phyloP scores from a whole-genome alignment of 1,140 invertebrate species.

The Bombus waltoni region DNA sequence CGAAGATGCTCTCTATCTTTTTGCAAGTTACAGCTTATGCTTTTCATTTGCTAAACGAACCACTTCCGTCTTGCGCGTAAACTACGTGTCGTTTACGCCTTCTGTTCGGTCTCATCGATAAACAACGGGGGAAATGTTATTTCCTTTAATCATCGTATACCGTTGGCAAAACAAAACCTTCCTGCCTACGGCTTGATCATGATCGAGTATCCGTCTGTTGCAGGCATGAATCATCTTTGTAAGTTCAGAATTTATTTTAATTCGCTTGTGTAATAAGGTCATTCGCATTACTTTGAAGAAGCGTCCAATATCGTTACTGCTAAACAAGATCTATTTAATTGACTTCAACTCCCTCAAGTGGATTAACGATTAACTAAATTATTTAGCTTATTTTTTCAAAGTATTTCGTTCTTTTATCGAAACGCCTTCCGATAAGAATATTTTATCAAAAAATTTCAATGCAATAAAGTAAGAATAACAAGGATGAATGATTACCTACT shows the following conservation, averaged over 20 bases:
- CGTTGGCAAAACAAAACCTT: not conserved
- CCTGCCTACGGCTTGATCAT: not conserved
- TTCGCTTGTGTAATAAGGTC: not conserved
- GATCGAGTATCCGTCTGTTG: not conserved
- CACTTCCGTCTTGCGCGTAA: not conserved
- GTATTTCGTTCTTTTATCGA: no score
- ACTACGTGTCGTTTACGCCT: not conserved
- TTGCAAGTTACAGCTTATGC: not conserved
- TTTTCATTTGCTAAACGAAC: not conserved
- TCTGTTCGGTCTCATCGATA: not conserved
- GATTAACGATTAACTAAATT: no score
- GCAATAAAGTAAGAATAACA: no score
- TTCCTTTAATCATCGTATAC: slow-evolving; percentile 1
- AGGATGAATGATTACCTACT: no score
- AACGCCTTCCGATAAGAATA: no score
- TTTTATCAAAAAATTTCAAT: no score
- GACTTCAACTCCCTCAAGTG: no score
- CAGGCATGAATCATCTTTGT: no score
- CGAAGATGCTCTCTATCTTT: not conserved
- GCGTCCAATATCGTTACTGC: no score
- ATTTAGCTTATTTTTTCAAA: no score
- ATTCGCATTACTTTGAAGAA: no score
- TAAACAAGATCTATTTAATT: no score
- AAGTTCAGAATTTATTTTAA: not conserved
- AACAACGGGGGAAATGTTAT: not conserved